These are phyloP conservation scores for Cacatua alba DNA, from an alignment of 2,113 vertebrate species.

Conservation along the genomic window DNA sequence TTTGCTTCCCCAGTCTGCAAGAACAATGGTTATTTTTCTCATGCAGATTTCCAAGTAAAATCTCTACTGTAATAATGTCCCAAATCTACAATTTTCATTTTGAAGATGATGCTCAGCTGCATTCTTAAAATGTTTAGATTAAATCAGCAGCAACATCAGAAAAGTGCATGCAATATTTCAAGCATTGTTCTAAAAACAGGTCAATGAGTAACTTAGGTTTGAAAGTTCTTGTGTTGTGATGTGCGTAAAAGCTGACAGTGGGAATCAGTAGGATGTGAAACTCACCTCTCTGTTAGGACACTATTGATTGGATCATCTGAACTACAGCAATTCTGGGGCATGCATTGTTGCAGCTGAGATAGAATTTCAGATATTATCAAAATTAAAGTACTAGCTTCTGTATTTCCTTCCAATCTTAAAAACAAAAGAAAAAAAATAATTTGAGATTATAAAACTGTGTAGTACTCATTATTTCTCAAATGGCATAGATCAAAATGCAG, in stretches of 20 bases:
- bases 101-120: neutral
- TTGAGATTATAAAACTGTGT: neutral
- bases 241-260: neutral
- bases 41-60: neutral
- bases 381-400: neutral
- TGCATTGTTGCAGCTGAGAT: conserved; percentile 3
- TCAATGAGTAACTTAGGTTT: neutral
- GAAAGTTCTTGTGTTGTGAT: neutral
- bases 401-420: conserved; percentile 57
- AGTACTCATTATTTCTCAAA: neutral
- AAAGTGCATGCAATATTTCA: neutral
- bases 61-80: neutral
- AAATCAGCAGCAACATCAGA: neutral
- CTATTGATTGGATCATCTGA: neutral
- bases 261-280: neutral
- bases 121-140: neutral
- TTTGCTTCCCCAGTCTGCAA: neutral
- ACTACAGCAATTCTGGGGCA: neutral
- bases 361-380: conserved; percentile 27
- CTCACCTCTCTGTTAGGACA: conserved; percentile 62
- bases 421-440: neutral
- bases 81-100: neutral
- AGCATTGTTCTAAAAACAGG: neutral
- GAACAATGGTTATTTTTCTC: neutral
- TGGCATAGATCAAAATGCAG: neutral